Evolutionary conservation across 64 coral and sea anemone species (phyloP).

Genomic region (Pachyseris speciosa): DNA sequence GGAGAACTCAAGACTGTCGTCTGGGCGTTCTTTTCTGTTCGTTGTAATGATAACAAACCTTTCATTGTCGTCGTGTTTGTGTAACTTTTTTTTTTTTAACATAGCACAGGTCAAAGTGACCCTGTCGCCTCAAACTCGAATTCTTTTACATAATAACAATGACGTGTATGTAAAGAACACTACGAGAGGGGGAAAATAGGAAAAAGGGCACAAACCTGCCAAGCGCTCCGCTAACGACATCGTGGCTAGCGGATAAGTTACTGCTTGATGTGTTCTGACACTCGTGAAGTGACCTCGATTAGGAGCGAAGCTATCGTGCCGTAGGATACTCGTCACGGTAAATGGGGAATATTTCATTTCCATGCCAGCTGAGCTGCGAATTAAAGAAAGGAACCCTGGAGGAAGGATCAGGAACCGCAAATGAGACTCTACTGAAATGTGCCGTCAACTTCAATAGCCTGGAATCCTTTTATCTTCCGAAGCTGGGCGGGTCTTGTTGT

Average conservation of each 20-base stretch:
- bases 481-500: constrained; percentile 27
- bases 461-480: constrained; percentile 55
- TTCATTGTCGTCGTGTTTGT: constrained; percentile 24
- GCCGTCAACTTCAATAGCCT: background rate
- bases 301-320: constrained; percentile 1
- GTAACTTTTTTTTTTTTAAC: constrained; percentile 6
- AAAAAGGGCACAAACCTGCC: constrained; percentile 6
- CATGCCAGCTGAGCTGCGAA: constrained; percentile 34
- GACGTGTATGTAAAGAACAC: background rate
- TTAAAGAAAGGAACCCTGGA: constrained; percentile 31
- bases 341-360: constrained; percentile 45
- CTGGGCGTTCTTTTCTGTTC: background rate
- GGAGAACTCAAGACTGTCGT: background rate
- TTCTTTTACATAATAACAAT: background rate
- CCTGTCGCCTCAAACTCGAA: background rate
- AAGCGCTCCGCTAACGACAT: constrained; percentile 42
- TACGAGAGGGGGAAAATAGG: background rate
- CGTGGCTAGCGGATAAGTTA: background rate
- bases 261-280: background rate
- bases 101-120: constrained; percentile 47
- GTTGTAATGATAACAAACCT: constrained; percentile 34
- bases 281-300: constrained; percentile 15
- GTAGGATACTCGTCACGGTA: constrained; percentile 11
- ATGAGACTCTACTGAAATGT: constrained; percentile 13
- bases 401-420: constrained; percentile 58